Percentiles rank a stretch among this genome's conserved stretches.
phyloP scores from a whole-genome alignment of 2,113 vertebrate genomes.

The Trochalopteron elliotii region DNA sequence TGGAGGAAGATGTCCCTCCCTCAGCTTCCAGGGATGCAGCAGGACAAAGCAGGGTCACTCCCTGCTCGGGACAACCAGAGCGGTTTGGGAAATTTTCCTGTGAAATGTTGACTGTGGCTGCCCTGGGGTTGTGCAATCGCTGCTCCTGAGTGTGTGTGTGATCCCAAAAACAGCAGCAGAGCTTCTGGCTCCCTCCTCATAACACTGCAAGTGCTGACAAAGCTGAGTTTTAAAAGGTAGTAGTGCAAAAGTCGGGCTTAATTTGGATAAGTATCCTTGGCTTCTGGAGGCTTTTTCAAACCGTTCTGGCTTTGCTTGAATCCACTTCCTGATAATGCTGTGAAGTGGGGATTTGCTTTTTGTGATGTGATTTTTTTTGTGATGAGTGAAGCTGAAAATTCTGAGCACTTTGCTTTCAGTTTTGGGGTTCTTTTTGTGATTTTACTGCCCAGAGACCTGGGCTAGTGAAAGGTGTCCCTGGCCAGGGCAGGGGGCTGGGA shows the following conservation, averaged over 20 bases:
- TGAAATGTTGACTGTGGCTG: background rate
- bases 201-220: background rate
- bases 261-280: background rate
- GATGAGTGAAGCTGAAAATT: background rate
- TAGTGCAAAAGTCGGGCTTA: background rate
- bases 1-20: background rate
- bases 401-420: background rate
- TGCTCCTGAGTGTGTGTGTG: background rate
- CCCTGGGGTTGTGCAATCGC: background rate
- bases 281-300: background rate
- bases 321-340: background rate
- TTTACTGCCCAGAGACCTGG: background rate
- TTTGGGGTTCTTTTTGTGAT: background rate
- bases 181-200: background rate
- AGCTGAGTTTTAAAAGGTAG: background rate
- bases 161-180: background rate
- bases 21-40: background rate
- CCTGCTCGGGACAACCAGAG: too few species aligned
- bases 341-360: background rate
- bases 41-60: background rate
- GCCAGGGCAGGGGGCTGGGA: background rate
- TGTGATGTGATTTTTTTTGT: background rate
- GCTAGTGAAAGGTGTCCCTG: fast-evolving
- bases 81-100: background rate
- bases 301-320: fast-evolving